Evolutionary conservation across 2,888 invertebrate species (phyloP).

Genomic region (Tetanocera ferruginea): DNA sequence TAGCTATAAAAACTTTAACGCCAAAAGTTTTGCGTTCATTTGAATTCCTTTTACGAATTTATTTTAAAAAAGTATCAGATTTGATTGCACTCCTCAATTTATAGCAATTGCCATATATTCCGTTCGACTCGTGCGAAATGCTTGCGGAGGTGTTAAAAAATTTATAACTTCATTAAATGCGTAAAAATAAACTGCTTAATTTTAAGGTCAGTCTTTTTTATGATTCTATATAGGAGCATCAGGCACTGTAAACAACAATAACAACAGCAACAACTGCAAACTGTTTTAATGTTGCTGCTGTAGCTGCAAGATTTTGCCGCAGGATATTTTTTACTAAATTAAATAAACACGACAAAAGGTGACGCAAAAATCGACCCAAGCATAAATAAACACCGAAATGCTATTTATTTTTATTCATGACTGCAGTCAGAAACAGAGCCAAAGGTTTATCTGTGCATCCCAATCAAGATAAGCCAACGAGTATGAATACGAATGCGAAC

Average conservation of each 20-base stretch:
- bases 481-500: neutral
- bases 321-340: conserved; percentile 16
- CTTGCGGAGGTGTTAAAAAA: neutral
- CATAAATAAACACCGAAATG: conserved; percentile 15
- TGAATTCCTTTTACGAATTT: no score
- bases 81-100: no score
- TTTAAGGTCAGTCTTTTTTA: conserved; percentile 8
- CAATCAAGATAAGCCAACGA: conserved; percentile 1
- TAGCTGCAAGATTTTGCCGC: neutral
- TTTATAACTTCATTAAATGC: conserved; percentile 27
- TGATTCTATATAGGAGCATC: neutral
- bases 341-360: conserved; percentile 19
- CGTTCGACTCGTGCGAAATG: no score
- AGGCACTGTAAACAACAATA: no score
- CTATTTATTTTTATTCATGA: no score
- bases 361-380: conserved; percentile 12
- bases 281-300: no score
- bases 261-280: no score
- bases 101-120: no score
- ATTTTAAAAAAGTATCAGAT: no score
- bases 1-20: no score
- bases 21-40: no score
- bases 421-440: neutral
- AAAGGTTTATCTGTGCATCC: neutral
- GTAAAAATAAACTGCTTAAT: conserved; percentile 24